A percentile compares a stretch with the other conserved stretches of the same genome.
These are phyloP conservation scores for Heliconius congener DNA, from an alignment of 1,140 invertebrate genomes.

Conservation along the genomic window DNA sequence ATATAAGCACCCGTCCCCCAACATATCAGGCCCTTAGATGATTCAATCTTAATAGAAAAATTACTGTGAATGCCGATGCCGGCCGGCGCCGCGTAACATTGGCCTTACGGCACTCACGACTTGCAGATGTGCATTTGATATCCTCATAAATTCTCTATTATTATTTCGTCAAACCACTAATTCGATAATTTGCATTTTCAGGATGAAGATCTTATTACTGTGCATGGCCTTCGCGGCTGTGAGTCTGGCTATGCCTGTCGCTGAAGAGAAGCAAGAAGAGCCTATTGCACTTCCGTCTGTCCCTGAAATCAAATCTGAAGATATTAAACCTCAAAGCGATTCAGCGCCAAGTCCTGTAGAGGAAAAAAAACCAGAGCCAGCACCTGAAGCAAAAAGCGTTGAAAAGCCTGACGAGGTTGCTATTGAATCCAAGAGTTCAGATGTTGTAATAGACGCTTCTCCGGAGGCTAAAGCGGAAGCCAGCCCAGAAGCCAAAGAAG, in stretches of 20 bases:
- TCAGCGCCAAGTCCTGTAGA: constrained; percentile 40
- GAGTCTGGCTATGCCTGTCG: constrained; percentile 73
- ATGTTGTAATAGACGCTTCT: constrained; percentile 23
- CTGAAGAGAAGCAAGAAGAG: constrained; percentile 64
- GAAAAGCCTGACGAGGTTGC: constrained; percentile 40
- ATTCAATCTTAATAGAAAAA: constrained; percentile 76
- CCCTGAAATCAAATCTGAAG: constrained; percentile 51
- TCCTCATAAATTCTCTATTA: constrained; percentile 47
- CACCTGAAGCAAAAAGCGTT: constrained; percentile 40
- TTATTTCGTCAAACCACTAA: constrained; percentile 60
- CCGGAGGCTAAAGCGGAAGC: constrained; percentile 26
- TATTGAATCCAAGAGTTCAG: constrained; percentile 45
- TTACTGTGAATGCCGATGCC: constrained; percentile 63
- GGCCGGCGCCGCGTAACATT: constrained; percentile 72
- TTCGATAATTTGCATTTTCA: constrained; percentile 64
- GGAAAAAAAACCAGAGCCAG: constrained; percentile 51
- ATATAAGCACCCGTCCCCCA: constrained; percentile 55
- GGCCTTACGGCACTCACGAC: constrained; percentile 74
- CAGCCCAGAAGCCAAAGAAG: constrained; percentile 42
- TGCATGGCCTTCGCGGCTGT: constrained; percentile 75
- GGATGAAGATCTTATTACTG: constrained; percentile 78
- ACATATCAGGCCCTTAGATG: constrained; percentile 67
- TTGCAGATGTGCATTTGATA: constrained; percentile 64
- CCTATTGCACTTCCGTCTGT: constrained; percentile 44
- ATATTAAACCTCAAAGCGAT: constrained; percentile 45